These are phyloP conservation scores for Mechanitis messenoides DNA, from an alignment of 2,888 invertebrate genomes.

Conservation along the genomic window DNA sequence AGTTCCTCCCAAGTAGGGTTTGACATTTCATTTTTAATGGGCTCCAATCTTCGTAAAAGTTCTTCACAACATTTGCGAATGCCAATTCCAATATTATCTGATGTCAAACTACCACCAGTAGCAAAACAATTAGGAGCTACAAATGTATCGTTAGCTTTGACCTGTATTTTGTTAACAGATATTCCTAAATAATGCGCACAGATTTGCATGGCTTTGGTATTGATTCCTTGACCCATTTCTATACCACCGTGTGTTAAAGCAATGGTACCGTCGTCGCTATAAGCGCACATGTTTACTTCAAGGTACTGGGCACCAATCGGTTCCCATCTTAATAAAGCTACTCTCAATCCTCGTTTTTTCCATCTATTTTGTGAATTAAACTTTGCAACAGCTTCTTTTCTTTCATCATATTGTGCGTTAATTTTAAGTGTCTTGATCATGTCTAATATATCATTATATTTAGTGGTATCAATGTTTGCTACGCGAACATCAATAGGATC, in stretches of 20 bases:
- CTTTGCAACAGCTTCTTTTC: conserved; percentile 54
- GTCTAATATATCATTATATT: conserved; percentile 51
- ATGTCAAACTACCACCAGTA: conserved; percentile 78
- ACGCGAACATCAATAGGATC: conserved; percentile 72
- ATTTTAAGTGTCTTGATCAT: conserved; percentile 65
- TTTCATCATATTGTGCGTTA: conserved; percentile 55
- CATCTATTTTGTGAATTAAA: conserved; percentile 81
- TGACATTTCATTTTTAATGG: conserved; percentile 56
- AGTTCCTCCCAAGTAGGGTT: conserved; percentile 73
- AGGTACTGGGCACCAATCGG: background rate
- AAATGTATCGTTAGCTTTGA: conserved; percentile 75
- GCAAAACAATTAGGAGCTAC: conserved; percentile 72
- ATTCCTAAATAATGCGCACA: conserved; percentile 81
- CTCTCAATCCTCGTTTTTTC: conserved; percentile 78
- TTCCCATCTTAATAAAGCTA: conserved; percentile 3
- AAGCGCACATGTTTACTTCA: conserved; percentile 76
- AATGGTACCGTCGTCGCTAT: conserved; percentile 80
- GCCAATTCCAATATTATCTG: conserved; percentile 78
- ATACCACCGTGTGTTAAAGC: conserved; percentile 80
- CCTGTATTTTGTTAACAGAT: conserved; percentile 74
- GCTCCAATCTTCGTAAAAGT: conserved; percentile 59
- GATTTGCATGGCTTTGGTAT: conserved; percentile 85
- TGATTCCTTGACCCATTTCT: conserved; percentile 86
- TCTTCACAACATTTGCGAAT: conserved; percentile 68
- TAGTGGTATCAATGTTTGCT: conserved; percentile 41